These are phyloP conservation scores for Tridacna gigas DNA, from an alignment of 2,888 invertebrate species.

Conservation along the genomic window DNA sequence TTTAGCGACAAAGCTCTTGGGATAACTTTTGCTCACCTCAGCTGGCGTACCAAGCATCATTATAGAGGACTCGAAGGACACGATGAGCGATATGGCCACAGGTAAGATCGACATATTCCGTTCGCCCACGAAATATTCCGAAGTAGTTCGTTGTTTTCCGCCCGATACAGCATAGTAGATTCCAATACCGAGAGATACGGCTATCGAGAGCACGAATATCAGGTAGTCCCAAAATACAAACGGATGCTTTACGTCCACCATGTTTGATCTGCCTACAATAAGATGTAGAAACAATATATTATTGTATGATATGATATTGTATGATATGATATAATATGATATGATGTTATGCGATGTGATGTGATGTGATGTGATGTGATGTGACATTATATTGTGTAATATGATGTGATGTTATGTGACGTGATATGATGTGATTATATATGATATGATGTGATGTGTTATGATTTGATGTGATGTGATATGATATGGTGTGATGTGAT, in stretches of 20 bases:
- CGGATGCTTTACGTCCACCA: background rate
- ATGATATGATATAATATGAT: conserved; percentile 9
- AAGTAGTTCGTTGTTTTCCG: conserved; percentile 86
- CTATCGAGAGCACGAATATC: conserved; percentile 79
- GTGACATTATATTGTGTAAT: background rate
- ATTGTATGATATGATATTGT: background rate
- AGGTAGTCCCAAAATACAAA: conserved; percentile 72
- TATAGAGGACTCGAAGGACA: conserved; percentile 83
- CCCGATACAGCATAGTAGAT: conserved; percentile 86
- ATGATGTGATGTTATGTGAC: conserved; percentile 6
- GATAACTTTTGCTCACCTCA: conserved; percentile 41
- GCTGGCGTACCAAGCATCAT: conserved; percentile 74
- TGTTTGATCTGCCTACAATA: background rate
- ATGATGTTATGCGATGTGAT: background rate
- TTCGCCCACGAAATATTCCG: conserved; percentile 83
- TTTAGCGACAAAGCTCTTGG: too few relatives aligned
- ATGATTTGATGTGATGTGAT: conserved; percentile 15
- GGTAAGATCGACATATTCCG: conserved; percentile 82
- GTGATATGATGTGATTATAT: conserved; percentile 8
- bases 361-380: conserved; percentile 11
- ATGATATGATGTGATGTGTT: conserved; percentile 21
- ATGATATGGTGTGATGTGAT: conserved; percentile 15
- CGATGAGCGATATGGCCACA: conserved; percentile 83
- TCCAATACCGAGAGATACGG: conserved; percentile 82
- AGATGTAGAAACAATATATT: too few relatives aligned